These are phyloP conservation scores for Cyprinella venusta DNA, from an alignment of 2,797 vertebrate genomes.

Conservation along the genomic window DNA sequence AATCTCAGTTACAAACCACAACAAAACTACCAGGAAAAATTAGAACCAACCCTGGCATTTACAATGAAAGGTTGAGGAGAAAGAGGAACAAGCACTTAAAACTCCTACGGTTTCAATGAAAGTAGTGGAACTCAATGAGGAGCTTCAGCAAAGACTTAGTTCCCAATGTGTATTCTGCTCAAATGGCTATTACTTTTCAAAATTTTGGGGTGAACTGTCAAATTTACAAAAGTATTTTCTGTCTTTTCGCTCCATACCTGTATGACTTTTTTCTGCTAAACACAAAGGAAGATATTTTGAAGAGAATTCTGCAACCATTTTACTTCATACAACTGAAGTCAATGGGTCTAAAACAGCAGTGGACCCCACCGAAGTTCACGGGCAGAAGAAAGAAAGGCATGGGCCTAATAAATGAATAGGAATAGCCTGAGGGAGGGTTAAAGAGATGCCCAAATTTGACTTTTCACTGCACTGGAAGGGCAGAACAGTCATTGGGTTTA, in stretches of 20 bases:
- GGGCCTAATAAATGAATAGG: neutral
- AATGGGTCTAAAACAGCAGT: neutral
- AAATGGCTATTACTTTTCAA: neutral
- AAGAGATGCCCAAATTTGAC: neutral
- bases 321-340: neutral
- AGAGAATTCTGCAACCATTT: neutral
- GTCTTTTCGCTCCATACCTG: neutral
- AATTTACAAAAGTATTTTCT: neutral
- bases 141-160: neutral
- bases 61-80: slow-evolving; percentile 22
- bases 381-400: neutral
- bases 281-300: neutral
- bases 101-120: slow-evolving; percentile 1
- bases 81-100: slow-evolving; percentile 49
- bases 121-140: neutral
- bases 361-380: neutral
- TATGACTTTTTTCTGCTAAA: neutral
- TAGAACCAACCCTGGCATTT: slow-evolving; percentile 33
- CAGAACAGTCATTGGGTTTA: neutral
- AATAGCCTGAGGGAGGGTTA: neutral
- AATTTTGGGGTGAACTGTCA: neutral
- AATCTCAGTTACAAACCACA: slow-evolving; percentile 32
- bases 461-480: slow-evolving; percentile 4
- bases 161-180: neutral
- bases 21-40: slow-evolving; percentile 28